Percentiles rank a stretch among this genome's conserved stretches.
These are phyloP conservation scores for Blennius ocellaris DNA, from an alignment of 2,113 vertebrate species.

Conservation along the genomic window DNA sequence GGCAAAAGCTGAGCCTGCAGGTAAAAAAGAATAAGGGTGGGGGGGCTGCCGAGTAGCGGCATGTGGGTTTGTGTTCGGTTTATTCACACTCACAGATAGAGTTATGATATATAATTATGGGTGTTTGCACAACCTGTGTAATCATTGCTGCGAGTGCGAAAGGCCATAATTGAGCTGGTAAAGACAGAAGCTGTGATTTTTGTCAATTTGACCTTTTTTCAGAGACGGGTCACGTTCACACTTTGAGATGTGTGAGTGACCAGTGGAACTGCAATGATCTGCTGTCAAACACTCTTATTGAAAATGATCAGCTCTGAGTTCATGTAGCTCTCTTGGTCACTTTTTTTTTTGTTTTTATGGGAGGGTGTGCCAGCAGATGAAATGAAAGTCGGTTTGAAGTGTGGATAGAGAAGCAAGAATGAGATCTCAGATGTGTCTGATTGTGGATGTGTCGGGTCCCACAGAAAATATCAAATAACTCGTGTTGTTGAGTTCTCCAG, in stretches of 20 bases:
- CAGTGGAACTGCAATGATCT: background rate
- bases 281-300: background rate
- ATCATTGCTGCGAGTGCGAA: constrained; percentile 21
- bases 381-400: no score
- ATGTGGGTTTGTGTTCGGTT: constrained; percentile 56
- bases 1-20: constrained; percentile 65
- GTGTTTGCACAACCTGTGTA: constrained; percentile 41
- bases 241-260: constrained; percentile 20
- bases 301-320: no score
- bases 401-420: no score
- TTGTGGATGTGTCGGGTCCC: no score
- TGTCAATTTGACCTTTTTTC: constrained; percentile 27
- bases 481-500: no score
- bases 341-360: no score
- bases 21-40: constrained; percentile 41
- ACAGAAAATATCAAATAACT: no score
- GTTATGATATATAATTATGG: constrained; percentile 36
- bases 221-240: constrained; percentile 34
- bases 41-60: constrained; percentile 65
- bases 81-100: constrained; percentile 55
- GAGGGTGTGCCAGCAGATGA: no score
- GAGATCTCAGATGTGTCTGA: no score
- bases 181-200: background rate
- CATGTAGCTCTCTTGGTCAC: no score
- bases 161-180: constrained; percentile 6